These are phyloP conservation scores for Elegia similella DNA, from an alignment of 2,888 invertebrate species.

Conservation along the genomic window DNA sequence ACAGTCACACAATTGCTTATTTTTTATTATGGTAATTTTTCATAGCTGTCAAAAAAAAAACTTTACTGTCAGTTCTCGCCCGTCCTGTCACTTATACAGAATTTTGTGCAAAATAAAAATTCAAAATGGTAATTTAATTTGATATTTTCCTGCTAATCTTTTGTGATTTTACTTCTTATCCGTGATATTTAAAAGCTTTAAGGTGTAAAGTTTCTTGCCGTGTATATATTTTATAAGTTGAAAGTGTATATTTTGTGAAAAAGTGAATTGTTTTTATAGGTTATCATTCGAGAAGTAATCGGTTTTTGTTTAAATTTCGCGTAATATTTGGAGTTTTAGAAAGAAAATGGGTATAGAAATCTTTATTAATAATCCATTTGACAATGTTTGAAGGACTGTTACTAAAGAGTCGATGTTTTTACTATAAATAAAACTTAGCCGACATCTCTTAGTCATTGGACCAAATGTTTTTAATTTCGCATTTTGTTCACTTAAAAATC, in stretches of 20 bases:
- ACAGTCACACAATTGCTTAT: no score
- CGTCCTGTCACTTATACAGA: not conserved
- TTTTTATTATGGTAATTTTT: no score
- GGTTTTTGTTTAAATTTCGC: conserved; percentile 21
- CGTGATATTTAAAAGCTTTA: not conserved
- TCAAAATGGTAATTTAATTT: conserved; percentile 73
- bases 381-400: not conserved
- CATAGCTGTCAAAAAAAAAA: no score
- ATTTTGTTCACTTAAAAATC: conserved; percentile 33
- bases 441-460: not conserved
- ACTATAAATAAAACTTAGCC: not conserved
- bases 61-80: no score
- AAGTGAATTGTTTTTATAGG: conserved; percentile 31
- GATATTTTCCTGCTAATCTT: conserved; percentile 48
- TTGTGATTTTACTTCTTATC: conserved; percentile 15
- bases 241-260: conserved; percentile 38
- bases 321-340: not conserved
- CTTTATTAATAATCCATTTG: not conserved
- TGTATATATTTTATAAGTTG: conserved; percentile 44
- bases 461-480: conserved; percentile 51
- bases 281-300: conserved; percentile 24
- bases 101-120: conserved; percentile 41
- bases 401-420: not conserved
- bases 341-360: not conserved
- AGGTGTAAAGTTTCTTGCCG: conserved; percentile 27